Evolutionary conservation across 92 coral and sea anemone species (phyloP).

Genomic region (Isaurus tuberculatus): DNA sequence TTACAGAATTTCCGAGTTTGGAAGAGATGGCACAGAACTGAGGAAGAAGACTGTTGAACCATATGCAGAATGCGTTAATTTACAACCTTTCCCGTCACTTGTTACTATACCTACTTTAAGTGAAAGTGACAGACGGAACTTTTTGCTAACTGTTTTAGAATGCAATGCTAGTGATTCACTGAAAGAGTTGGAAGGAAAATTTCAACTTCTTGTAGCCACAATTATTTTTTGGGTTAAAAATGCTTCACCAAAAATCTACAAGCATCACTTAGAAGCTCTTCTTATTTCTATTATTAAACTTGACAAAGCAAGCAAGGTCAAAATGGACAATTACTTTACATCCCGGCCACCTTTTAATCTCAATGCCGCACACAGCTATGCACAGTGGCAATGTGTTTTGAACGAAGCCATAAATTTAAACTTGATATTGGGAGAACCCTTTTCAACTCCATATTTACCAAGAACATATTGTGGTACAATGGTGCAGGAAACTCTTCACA

Average conservation of each 20-base stretch:
- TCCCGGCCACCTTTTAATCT: conserved; percentile 20
- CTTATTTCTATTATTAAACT: conserved; percentile 23
- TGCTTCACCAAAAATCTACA: conserved; percentile 11
- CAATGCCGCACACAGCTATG: conserved; percentile 62
- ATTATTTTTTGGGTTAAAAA: conserved; percentile 15
- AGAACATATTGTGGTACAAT: conserved; percentile 51
- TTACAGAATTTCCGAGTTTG: conserved; percentile 64
- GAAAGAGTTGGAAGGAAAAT: conserved; percentile 1
- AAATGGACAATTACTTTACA: not conserved
- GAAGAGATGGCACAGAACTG: conserved; percentile 56
- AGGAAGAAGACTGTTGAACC: conserved; percentile 44
- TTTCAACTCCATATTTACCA: conserved; percentile 52
- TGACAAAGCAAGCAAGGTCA: not conserved
- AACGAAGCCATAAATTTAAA: conserved; percentile 53
- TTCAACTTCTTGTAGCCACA: conserved; percentile 31
- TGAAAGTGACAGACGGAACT: conserved; percentile 20
- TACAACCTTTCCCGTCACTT: conserved; percentile 53
- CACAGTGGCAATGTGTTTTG: conserved; percentile 70
- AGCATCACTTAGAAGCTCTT: conserved; percentile 10
- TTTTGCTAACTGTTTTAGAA: conserved; percentile 9
- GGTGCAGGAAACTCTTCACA: conserved; percentile 38
- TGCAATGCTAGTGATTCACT: conserved; percentile 11
- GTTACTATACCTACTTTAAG: conserved; percentile 54
- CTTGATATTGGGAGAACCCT: conserved; percentile 49
- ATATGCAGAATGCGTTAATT: not conserved